These are phyloP conservation scores for Protosalanx chinensis DNA, from an alignment of 2,797 vertebrate genomes.

Conservation along the genomic window DNA sequence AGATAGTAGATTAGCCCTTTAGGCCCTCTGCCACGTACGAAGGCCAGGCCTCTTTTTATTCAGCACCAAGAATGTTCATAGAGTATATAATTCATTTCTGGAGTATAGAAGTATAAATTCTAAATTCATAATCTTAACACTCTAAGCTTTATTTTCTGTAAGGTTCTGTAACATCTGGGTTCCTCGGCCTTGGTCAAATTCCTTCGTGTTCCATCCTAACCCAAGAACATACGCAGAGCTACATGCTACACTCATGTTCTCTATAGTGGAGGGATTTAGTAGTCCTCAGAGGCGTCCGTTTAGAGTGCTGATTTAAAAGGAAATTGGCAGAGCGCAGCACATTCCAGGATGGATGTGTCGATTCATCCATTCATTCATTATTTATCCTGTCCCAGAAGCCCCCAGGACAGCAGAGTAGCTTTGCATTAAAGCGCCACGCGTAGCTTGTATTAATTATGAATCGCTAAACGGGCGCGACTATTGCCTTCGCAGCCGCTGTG, in stretches of 20 bases:
- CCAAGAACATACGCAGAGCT: neutral
- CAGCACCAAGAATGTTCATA: neutral
- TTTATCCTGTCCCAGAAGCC: constrained; percentile 31
- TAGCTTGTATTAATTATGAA: constrained; percentile 49
- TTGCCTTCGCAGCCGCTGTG: neutral
- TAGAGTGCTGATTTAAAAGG: constrained; percentile 34
- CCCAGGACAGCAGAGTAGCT: constrained; percentile 38
- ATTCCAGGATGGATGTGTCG: constrained; percentile 19
- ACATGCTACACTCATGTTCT: neutral
- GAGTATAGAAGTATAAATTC: neutral
- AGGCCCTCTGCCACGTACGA: neutral
- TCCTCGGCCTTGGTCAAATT: neutral
- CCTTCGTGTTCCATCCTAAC: no score
- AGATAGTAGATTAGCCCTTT: neutral
- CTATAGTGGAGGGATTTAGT: constrained; percentile 1
- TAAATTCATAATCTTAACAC: no score
- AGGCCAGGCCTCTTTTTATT: neutral
- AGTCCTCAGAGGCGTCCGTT: neutral
- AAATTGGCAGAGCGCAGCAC: constrained; percentile 26
- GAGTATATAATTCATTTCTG: neutral
- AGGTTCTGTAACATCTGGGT: neutral
- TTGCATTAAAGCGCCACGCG: constrained; percentile 37
- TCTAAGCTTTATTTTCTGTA: neutral
- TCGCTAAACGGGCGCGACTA: constrained; percentile 22
- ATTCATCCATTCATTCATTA: constrained; percentile 31